Evolutionary conservation across 2,797 vertebrate species (phyloP), one percentile per base, ranked within the genome.

Genomic region (Anas georgica): DNA sequence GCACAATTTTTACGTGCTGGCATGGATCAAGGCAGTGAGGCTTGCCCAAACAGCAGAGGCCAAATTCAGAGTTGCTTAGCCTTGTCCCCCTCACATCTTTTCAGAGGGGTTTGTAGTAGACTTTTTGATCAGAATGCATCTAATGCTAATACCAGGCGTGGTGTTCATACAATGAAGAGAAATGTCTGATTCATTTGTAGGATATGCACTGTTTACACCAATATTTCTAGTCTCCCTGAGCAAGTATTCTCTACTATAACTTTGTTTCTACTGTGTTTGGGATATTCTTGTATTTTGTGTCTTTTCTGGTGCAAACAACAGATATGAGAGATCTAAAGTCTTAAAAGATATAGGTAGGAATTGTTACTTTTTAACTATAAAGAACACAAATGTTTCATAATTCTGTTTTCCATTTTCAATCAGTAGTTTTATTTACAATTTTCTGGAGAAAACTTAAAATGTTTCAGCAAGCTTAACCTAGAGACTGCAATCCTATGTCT

Each of bases 1-100:
- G 0, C 6, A 1, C 1, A 8, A 17, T 59, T 54, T 52, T 45
- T 55, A 72, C 4, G 0, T 7, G 4, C 31, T 37, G 16, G 41
- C 69, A 12, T 1, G 0, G 8, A 10, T 59, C n/a, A 56, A 12
- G 35, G 39, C 16, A 7, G 12, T 22, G 29, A 60, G 15, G 22
- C 58, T 33, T 35, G 45, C 39, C 43, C 21, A 52, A 64, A 60
- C 12, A 16, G 72, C 25, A 60, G 59, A 54, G 8, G 33, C 52
- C 39, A 66, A 46, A 54, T 45, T 63, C 77, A 69, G n/a, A 59
- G 52, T 59, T 60, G 41, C 67, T 78, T 31, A 29, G 39, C 22
- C 28, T 70, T 55, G 33, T 28, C 5, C 37, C 39, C 46, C 20
- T 48, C 5, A 1, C 59, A 28, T 48, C 23, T 70, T n/a, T 39